Percentiles rank a stretch among this genome's conserved stretches.
These are phyloP conservation scores for Callipepla californica DNA, from an alignment of 2,113 vertebrate species.

Conservation along the genomic window DNA sequence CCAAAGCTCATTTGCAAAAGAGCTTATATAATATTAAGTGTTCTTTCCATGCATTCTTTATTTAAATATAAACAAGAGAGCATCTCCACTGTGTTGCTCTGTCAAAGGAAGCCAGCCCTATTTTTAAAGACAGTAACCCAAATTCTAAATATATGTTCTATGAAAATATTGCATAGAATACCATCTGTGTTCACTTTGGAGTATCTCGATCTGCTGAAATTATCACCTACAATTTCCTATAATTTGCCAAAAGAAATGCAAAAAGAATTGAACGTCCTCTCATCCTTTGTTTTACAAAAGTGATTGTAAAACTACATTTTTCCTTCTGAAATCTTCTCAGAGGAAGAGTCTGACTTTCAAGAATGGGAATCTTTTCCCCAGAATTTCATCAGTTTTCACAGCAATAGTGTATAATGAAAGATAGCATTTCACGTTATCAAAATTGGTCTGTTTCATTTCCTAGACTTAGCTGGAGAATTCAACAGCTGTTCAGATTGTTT, in stretches of 20 bases:
- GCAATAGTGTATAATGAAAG: conserved; percentile 10
- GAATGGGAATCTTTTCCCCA: conserved; percentile 39
- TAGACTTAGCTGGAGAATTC: conserved; percentile 40
- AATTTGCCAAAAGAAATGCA: conserved; percentile 56
- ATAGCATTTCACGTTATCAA: conserved; percentile 41
- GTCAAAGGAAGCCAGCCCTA: conserved; percentile 21
- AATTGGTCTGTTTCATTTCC: conserved; percentile 53
- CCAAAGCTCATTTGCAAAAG: conserved; percentile 78
- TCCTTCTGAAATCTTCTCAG: conserved; percentile 64
- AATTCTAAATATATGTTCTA: conserved; percentile 50
- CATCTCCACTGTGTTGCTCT: neutral
- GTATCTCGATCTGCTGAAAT: conserved; percentile 74
- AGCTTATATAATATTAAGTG: conserved; percentile 75
- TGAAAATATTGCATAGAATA: conserved; percentile 72
- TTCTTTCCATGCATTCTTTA: conserved; percentile 33
- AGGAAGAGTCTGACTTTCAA: conserved; percentile 58
- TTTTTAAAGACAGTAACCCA: conserved; percentile 46
- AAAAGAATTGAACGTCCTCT: conserved; percentile 24
- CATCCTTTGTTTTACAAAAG: conserved; percentile 53
- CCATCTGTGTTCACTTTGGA: conserved; percentile 69
- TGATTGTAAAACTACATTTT: conserved; percentile 37
- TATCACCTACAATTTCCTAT: conserved; percentile 60
- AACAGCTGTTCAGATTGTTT: conserved; percentile 50
- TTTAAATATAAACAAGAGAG: conserved; percentile 55
- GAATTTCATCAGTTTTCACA: conserved; percentile 39